Evolutionary conservation across 2,888 invertebrate genomes (phyloP).

Genomic region (Amiota communis): DNA sequence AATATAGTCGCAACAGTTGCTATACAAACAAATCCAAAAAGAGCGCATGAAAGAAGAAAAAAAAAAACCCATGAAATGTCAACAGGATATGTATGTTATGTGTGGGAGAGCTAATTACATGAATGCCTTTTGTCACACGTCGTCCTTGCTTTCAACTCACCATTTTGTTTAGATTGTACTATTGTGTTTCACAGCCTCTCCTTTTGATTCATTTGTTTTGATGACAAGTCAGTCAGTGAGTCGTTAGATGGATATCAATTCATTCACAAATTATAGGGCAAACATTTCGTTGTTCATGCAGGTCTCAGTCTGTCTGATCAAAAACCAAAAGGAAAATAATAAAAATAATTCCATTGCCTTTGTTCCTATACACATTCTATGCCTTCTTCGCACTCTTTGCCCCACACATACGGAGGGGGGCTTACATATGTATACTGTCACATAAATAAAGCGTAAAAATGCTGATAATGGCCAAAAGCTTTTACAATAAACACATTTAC

Average conservation of each 20-base stretch:
- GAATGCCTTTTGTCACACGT: neutral
- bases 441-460: conserved; percentile 20
- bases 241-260: no score
- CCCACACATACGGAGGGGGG: no score
- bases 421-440: no score
- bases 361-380: no score
- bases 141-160: no score
- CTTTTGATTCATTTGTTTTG: no score
- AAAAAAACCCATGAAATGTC: neutral
- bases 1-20: conserved; percentile 2
- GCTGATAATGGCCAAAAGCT: conserved; percentile 47
- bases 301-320: neutral
- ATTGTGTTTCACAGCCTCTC: no score
- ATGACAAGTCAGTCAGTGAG: no score
- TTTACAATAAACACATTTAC: conserved; percentile 42
- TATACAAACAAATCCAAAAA: neutral
- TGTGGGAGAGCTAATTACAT: conserved; percentile 9
- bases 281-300: neutral
- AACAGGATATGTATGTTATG: neutral
- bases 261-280: conserved; percentile 10
- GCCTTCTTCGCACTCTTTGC: neutral
- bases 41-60: neutral
- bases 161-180: no score
- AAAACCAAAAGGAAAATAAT: neutral
- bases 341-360: neutral